These are phyloP conservation scores for Anolis carolinensis DNA, from an alignment of 2,113 vertebrate genomes.

Conservation along the genomic window DNA sequence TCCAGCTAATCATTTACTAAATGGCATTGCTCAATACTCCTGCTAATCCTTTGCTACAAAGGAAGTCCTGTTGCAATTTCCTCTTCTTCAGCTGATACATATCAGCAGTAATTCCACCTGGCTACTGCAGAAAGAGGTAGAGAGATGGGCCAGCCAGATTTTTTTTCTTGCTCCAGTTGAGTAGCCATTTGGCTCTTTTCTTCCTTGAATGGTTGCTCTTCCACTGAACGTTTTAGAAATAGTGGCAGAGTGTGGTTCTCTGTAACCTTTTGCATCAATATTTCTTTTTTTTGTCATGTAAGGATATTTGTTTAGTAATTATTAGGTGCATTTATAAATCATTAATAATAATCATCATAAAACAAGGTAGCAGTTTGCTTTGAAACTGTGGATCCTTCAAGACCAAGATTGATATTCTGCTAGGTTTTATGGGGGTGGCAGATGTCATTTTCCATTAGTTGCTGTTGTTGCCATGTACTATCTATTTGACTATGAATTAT, in stretches of 20 bases:
- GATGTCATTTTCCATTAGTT: not conserved
- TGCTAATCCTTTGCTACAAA: not conserved
- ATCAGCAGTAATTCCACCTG: not conserved
- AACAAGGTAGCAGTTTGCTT: not conserved
- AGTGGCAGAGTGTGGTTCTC: too few species aligned
- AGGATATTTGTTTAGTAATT: not conserved
- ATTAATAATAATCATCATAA: not conserved
- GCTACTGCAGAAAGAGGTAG: not conserved
- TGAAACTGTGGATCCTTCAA: not conserved
- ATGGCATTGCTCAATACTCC: not conserved
- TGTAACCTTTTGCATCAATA: not conserved
- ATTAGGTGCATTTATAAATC: not conserved
- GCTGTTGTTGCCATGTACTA: too few species aligned
- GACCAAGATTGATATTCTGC: not conserved
- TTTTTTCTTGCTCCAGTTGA: not conserved
- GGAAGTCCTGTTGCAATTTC: not conserved
- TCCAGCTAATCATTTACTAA: too few species aligned
- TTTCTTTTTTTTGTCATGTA: not conserved
- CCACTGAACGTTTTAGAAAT: not conserved
- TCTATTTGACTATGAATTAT: too few species aligned
- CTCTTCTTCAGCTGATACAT: not conserved
- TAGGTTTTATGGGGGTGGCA: not conserved
- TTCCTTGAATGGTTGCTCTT: not conserved
- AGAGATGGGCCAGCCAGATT: not conserved
- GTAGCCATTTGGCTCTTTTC: not conserved